Base-by-base conservation (phyloP, 2,888 invertebrate species). In the Athrips mouffetella region DNA sequence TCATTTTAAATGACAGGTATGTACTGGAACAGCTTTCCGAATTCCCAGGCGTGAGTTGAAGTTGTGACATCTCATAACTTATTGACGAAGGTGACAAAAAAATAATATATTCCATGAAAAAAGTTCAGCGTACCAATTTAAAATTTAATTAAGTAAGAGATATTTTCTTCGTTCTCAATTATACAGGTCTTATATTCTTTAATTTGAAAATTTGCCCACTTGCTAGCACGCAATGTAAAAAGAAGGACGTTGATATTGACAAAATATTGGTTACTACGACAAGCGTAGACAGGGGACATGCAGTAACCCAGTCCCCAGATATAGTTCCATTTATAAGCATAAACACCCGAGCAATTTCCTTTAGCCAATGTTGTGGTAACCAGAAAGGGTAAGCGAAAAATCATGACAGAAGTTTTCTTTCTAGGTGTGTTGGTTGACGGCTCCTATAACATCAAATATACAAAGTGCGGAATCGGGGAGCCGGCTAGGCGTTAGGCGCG, bases 1-100 rank as follows among this genome's bases (percentile, higher is more conserved):
- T n/a, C 18, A 10, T 8, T 37, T n/a, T 8, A 37, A n/a, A 18
- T 1, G 37, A 1, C 18, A 37, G 2, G 25, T 25, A n/a, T 25
- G 25, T 20, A n/a, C 1, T 37, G n/a, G 6, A 25, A 42, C 42
- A 42, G 15, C 42, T 15, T 42, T 27, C 15, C 29, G 16, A n/a
- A 10, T 42, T 42, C 42, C 42, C 42, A 42, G 42, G 47, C 45
- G 51, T 5, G 42, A 31, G 55, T 50, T 23, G 27, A 48, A 55
- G 49, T 65, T 59, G 55, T 60, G 59, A 60, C 50, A 48, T 47
- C 25, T 50, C 45, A 57, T 61, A 23, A 51, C 53, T 58, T 62
- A 67, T 64, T 62, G 44, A 66, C 46, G 47, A 27, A 40, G 40
- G 40, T 40, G 40, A 40, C 40, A 20, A 11, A 20, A 20, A 37